Evolutionary conservation across 2,797 vertebrate genomes (phyloP).

Genomic region (Stomatorhinus walkeri): DNA sequence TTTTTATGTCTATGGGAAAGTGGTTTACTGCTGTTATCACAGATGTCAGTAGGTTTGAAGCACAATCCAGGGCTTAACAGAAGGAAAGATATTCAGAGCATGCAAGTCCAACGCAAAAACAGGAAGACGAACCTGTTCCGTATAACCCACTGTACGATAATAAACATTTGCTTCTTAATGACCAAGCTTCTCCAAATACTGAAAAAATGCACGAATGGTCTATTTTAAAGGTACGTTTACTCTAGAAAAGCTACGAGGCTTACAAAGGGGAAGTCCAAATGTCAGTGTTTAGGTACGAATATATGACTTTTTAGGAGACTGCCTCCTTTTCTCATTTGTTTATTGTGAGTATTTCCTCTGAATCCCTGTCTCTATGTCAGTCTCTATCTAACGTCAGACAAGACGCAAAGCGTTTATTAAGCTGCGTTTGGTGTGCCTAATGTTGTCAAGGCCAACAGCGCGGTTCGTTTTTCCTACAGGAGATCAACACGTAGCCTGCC

Average conservation of each 20-base stretch:
- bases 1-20: neutral
- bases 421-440: neutral
- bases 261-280: neutral
- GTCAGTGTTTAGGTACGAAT: neutral
- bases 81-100: neutral
- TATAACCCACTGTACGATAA: neutral
- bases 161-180: neutral
- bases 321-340: neutral
- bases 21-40: neutral
- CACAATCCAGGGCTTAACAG: neutral
- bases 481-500: conserved; percentile 3
- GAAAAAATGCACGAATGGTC: neutral
- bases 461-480: neutral
- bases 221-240: neutral
- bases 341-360: neutral
- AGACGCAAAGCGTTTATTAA: neutral
- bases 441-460: conserved; percentile 1
- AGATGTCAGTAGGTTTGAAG: neutral
- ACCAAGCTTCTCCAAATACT: neutral
- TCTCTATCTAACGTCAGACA: neutral
- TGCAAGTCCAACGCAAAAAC: neutral
- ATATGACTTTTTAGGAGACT: neutral
- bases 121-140: conserved; percentile 1
- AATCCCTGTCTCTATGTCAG: neutral
- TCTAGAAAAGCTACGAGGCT: neutral